phyloP scores from a whole-genome alignment of 2,888 invertebrate genomes.

The Julus scandinavius region DNA sequence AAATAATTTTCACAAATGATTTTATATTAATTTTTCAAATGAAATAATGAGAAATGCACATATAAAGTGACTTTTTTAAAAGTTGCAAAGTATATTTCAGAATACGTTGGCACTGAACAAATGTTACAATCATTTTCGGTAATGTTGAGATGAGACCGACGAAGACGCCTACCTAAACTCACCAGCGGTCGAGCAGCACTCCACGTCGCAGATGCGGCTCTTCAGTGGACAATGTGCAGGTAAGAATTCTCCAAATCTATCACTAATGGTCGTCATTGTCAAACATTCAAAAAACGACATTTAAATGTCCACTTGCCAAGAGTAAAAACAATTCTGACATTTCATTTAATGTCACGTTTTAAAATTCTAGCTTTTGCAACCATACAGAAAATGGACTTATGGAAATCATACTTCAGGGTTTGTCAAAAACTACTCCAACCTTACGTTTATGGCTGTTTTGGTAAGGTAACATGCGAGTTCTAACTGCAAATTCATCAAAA shows the following conservation, averaged over 20 bases:
- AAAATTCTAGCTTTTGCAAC: conserved; percentile 58
- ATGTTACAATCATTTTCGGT: too few species aligned
- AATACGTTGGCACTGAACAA: too few species aligned
- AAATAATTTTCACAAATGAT: too few species aligned
- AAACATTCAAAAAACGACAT: too few species aligned
- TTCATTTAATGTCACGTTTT: background rate
- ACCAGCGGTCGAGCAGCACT: conserved; percentile 59
- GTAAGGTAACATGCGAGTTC: background rate
- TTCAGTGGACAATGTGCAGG: conserved; percentile 60
- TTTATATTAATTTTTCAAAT: too few species aligned
- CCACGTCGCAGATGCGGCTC: conserved; percentile 59
- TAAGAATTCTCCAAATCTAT: background rate
- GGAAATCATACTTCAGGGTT: conserved; percentile 56
- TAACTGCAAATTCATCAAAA: too few species aligned
- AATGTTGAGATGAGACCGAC: conserved; percentile 58
- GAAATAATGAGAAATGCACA: too few species aligned
- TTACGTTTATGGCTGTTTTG: conserved; percentile 52
- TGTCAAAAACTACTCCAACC: conserved; percentile 53
- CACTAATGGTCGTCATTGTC: background rate
- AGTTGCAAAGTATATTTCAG: too few species aligned
- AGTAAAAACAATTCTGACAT: too few species aligned
- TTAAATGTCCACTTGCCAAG: too few species aligned
- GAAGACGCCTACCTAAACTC: conserved; percentile 59
- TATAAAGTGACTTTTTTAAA: too few species aligned
- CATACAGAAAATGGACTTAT: conserved; percentile 51